A percentile compares a stretch with the other conserved stretches of the same genome.
These are phyloP conservation scores for Callyntrura sp. DNA, from an alignment of 2,888 invertebrate genomes.

Conservation along the genomic window DNA sequence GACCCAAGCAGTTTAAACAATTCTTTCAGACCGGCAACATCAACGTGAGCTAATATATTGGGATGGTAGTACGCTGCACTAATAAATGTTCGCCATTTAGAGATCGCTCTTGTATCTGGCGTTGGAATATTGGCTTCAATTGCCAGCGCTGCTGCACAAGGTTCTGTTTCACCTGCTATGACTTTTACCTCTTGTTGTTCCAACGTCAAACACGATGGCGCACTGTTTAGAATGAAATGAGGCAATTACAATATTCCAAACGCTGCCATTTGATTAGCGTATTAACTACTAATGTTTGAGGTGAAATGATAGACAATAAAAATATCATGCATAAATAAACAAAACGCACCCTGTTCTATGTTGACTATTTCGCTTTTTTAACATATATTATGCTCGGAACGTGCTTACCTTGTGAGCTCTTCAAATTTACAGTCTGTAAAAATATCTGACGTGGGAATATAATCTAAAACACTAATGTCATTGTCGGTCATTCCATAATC, in stretches of 20 bases:
- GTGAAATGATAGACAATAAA: no score
- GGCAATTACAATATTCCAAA: no score
- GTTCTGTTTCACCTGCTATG: conserved; percentile 21
- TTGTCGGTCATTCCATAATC: conserved; percentile 50
- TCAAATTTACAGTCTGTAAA: conserved; percentile 33
- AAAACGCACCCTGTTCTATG: no score
- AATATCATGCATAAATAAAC: no score
- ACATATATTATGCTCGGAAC: no score
- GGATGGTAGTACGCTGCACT: conserved; percentile 77
- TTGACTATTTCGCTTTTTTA: no score
- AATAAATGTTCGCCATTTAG: conserved; percentile 75
- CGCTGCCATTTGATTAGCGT: no score
- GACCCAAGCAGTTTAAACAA: conserved; percentile 74
- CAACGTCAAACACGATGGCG: neutral
- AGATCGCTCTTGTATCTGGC: conserved; percentile 38
- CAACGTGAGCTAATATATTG: conserved; percentile 75
- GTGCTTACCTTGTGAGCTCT: conserved; percentile 58
- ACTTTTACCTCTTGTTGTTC: conserved; percentile 19
- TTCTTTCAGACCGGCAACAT: conserved; percentile 71
- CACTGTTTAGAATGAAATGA: neutral
- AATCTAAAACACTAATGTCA: conserved; percentile 27
- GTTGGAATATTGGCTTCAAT: conserved; percentile 71
- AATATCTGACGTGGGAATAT: neutral
- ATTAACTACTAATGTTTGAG: no score
- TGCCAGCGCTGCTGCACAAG: conserved; percentile 60